These are phyloP conservation scores for Clarias fuscus DNA, from an alignment of 2,797 vertebrate species.

Conservation along the genomic window DNA sequence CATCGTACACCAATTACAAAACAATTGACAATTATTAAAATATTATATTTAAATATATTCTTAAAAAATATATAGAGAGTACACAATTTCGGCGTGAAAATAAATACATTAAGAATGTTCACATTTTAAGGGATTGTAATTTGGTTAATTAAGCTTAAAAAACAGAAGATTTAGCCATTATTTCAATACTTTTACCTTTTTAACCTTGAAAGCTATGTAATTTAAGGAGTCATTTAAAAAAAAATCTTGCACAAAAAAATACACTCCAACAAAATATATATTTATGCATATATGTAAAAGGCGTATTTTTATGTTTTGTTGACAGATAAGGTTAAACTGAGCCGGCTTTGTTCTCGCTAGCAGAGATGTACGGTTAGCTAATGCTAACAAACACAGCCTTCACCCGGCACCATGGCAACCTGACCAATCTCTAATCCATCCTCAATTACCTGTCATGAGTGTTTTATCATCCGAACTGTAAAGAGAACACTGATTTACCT, in stretches of 20 bases:
- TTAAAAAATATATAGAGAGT: too few relatives aligned
- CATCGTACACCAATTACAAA: not conserved
- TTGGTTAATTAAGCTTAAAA: too few relatives aligned
- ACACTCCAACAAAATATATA: not conserved
- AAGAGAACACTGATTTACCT: conserved; percentile 59
- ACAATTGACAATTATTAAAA: too few relatives aligned
- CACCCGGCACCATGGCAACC: not conserved
- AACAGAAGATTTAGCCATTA: not conserved
- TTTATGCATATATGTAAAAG: too few relatives aligned
- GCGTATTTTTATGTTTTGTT: not conserved
- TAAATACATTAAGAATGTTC: not conserved
- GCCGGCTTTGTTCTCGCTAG: conserved; percentile 43
- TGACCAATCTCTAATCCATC: not conserved
- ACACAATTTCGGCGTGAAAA: not conserved
- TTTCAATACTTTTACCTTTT: not conserved
- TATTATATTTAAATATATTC: too few relatives aligned
- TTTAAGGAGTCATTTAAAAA: not conserved
- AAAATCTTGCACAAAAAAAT: not conserved
- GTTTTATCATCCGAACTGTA: not conserved
- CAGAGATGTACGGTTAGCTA: not conserved
- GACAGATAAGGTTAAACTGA: conserved; percentile 12
- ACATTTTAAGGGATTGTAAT: not conserved
- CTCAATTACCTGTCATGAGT: not conserved
- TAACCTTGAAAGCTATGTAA: not conserved
- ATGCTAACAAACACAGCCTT: not conserved